Conservation (phyloP, 2,797 vertebrate species). For the Crax fasciolata region DNA sequence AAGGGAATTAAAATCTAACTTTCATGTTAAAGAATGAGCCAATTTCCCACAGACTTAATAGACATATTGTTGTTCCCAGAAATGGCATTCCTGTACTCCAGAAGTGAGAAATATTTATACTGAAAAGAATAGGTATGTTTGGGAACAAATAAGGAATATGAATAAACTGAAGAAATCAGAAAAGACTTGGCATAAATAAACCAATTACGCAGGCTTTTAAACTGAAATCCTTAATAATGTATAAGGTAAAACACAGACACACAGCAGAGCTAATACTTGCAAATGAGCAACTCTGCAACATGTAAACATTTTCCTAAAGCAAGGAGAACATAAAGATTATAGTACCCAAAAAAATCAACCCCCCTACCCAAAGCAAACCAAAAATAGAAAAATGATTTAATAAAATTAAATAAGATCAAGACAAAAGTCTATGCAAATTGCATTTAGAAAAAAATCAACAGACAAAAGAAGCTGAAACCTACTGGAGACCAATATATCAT, state of each 20-base stretch:
- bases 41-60: neutral
- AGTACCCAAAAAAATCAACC: neutral
- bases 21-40: neutral
- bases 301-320: neutral
- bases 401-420: neutral
- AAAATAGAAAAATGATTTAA: neutral
- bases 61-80: neutral
- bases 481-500: neutral
- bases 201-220: conserved; percentile 60
- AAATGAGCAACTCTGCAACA: conserved; percentile 9
- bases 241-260: conserved; percentile 54
- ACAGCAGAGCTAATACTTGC: conserved; percentile 50
- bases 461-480: neutral
- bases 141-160: neutral
- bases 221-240: conserved; percentile 65
- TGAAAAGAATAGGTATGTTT: neutral
- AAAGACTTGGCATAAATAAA: conserved; percentile 51
- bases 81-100: neutral
- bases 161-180: conserved; percentile 51
- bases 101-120: neutral
- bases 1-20: neutral
- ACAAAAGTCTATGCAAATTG: conserved; percentile 9
- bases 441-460: conserved; percentile 17
- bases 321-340: neutral
- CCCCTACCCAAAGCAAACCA: neutral